Base-by-base conservation (phyloP, 2,888 invertebrate species). In the Malacosoma neustria region DNA sequence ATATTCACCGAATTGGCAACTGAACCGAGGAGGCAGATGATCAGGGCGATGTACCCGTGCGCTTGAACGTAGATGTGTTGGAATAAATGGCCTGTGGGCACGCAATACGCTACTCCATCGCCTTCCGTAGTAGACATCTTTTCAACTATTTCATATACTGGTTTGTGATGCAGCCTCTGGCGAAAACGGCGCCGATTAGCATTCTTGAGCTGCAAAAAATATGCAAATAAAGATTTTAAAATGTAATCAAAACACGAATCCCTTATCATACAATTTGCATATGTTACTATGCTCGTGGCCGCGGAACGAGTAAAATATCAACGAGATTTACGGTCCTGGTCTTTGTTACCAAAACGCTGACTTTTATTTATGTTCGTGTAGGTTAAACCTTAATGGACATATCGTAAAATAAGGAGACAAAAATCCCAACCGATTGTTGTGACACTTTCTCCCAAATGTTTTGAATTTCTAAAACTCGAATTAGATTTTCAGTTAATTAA, bases 1-100 rank as follows among this genome's bases (percentile, higher is more conserved):
- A 98, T 94, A 72, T 97, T 98, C 49, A 97, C 88, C 3, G 93
- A 89, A 69, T 97, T 98, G 34, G 96, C 94, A 15, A 96, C 89
- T 33, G 94, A 93, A 32, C 97, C 97, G 59, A 97, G 92, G 14
- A 95, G 79, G 70, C 97, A 97, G 37, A 98, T 95, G 32, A 94
- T 76, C 31, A 97, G 85, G 41, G 95, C 94, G 37, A 94, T 89
- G 72, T 94, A 94, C 30, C 97, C 97, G 63, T 98, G 97, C 36
- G 93, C 75, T 30, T 88, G 84, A 15, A 88, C 84, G 72, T 95
- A 95, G 39, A 88, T 84, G 39, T 72, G 75, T 51, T 89, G 87
- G 57, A 93, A 91, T 14, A 75, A 71, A 41, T 81, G 79, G 37
- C 91, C 77, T 39, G 88, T 86, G 5, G 82, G 73, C 48, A 87